phyloP scores from a whole-genome alignment of 2,888 invertebrate species.

The Netelia fuscicornis region DNA sequence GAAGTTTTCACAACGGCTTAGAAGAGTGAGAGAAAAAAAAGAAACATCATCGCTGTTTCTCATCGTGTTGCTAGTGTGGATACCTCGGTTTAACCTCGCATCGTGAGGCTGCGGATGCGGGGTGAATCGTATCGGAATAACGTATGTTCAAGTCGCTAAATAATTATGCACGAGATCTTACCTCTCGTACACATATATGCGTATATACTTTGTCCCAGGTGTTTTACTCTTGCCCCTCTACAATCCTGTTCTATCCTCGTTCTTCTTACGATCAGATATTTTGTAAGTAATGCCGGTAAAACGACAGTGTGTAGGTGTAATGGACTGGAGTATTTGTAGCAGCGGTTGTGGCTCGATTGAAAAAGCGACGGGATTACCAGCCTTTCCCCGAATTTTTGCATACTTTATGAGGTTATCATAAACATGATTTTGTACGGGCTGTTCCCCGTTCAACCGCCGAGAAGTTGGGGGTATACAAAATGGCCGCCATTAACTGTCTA shows the following conservation, averaged over 20 bases:
- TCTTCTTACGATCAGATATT: constrained; percentile 39
- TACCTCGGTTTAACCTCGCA: neutral
- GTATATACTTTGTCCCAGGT: neutral
- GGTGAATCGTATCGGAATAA: neutral
- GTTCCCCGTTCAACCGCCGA: too few species aligned
- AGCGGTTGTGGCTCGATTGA: too few species aligned
- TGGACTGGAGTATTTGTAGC: neutral
- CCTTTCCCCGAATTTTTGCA: too few species aligned
- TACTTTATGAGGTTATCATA: too few species aligned
- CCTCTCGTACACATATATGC: neutral
- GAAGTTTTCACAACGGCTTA: neutral
- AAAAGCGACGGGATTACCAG: too few species aligned
- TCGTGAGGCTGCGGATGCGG: neutral
- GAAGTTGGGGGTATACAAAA: too few species aligned
- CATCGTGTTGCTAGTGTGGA: neutral
- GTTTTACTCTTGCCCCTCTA: too few species aligned
- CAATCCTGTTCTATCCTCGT: neutral
- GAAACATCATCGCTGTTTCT: neutral
- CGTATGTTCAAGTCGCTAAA: neutral
- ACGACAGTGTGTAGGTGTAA: neutral
- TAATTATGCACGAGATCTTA: neutral
- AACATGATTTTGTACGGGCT: too few species aligned
- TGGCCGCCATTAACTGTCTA: too few species aligned
- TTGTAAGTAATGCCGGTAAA: constrained; percentile 19
- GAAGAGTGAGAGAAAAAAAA: neutral